Percentiles rank a stretch among this genome's conserved stretches.
Conservation (phyloP, 1,140 invertebrate species). For the Oncopodura yosiiana region DNA sequence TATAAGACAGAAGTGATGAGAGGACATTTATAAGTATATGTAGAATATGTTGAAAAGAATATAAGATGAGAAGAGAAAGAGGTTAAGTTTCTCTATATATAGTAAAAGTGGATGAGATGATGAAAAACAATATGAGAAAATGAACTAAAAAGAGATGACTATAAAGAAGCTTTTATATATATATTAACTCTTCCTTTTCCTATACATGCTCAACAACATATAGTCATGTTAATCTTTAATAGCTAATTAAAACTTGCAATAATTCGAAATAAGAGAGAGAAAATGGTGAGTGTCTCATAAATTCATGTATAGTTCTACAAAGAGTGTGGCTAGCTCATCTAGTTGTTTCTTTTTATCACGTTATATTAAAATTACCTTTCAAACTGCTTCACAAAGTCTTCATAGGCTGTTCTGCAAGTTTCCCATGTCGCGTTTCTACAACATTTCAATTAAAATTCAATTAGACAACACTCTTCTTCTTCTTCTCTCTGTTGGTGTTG, state of each 20-base stretch:
- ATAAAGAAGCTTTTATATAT: too few relatives aligned
- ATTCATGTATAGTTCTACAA: constrained; percentile 4
- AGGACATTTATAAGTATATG: too few relatives aligned
- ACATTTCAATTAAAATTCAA: constrained; percentile 39
- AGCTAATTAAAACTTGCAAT: constrained; percentile 27
- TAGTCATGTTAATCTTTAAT: constrained; percentile 20
- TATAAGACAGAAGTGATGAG: too few relatives aligned
- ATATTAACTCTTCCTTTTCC: too few relatives aligned
- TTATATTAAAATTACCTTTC: constrained; percentile 56
- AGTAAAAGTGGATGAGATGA: not conserved
- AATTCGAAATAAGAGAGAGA: constrained; percentile 19
- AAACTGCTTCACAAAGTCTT: constrained; percentile 84
- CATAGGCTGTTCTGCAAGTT: constrained; percentile 82
- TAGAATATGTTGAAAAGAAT: constrained; percentile 10
- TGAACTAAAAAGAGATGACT: not conserved
- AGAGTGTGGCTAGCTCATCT: too few relatives aligned
- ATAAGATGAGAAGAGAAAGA: not conserved
- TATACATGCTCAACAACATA: too few relatives aligned
- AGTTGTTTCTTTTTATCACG: constrained; percentile 16
- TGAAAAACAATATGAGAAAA: not conserved
- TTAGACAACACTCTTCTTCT: constrained; percentile 22
- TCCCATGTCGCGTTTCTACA: constrained; percentile 82
- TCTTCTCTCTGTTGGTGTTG: too few relatives aligned
- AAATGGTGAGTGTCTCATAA: constrained; percentile 21
- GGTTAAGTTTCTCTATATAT: not conserved